Evolutionary conservation across 2,113 vertebrate species (phyloP), one percentile per base, ranked within the genome.

Genomic region (Hyaena hyaena): DNA sequence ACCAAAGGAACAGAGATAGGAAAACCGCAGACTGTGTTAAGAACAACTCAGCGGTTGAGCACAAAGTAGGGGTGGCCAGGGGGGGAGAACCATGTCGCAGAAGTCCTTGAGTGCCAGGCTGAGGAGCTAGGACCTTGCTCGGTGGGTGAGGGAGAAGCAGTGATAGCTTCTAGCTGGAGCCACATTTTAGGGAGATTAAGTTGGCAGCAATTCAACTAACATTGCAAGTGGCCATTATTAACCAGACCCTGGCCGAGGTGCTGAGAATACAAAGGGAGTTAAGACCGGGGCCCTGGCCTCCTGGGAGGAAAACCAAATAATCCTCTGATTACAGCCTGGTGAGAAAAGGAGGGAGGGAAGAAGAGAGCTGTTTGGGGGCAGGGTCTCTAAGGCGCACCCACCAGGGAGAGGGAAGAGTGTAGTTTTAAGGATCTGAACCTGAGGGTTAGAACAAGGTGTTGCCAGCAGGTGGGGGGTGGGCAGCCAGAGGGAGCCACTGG

Each of bases 181-280:
- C n/a, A 73, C 43, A 23, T 92, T 95, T 97, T 96, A 94, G 97
- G 92, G 93, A 97, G 97, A 97, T 93, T 83, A 84, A 87, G 83
- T 82, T 81, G 95, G 96, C 92, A 58, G 90, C 17, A 66, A 53
- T 87, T 83, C 94, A 53, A 0, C 82, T 31, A 76, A 92, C 68
- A 10, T 5, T 39, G 31, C 5, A 7, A 96, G 87, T 10, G 83
- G 39, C 92, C 76, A 6, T 93, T 69, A 74, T 66, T 82, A 65
- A 87, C 92, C 92, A 94, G 94, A 19, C 95, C 80, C 95, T 95
- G 95, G 80, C 97, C 10, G 31, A 90, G 80, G 87, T 94, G 95
- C 96, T 90, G 90, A 96, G 97, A 92, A 84, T 16, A 86, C 81
- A 83, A 81, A 97, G 82, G 79, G 53, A 77, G 17, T 35, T 35